Base-by-base conservation (phyloP, 2,888 invertebrate genomes). In the Drosophila anomalipes region DNA sequence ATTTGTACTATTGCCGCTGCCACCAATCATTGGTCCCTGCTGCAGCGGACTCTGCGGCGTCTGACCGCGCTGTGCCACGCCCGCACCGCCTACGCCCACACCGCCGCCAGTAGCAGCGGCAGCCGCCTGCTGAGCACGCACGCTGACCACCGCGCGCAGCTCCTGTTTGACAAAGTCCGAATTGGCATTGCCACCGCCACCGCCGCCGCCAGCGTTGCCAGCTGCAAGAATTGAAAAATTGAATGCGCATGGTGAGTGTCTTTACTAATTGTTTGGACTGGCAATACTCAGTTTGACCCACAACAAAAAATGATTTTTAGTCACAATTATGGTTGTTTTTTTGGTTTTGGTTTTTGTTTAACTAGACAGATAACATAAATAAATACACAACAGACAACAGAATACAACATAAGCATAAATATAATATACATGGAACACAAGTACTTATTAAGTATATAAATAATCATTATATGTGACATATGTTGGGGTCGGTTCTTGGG, bases 151-250 rank as follows among this genome's bases (percentile, higher is more conserved):
- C 58, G 97, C 97, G 86, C 98, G 95, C 91, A 98, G 94, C 94
- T 98, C 98, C 94, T 98, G 97, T 91, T 98, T 96, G 84, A 98
- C 98, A 94, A 96, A 98, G 94, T 98, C 98, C 60, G 97, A 95
- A 91, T 95, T 95, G 90, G 94, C 95, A 90, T 94, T 95, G 89
- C 95, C 95, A 14, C 78, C 83, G 94, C 68, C 2, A 53, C 35
- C 57, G 28, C 19, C 41, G 33, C 74, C 63, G 32, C 62, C 78
- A 41, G 41, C 62, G 66, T 75, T 70, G 35, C 74, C 82, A 78
- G 91, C 91, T 83, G 84, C 69, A 86, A 87, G 60, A 69, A 49
- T 51, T 41, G 47, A 53, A 62, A 7, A 47, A 26, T 47, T 2
- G 32, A 10, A 26, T 35, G 2, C 4, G 2, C 1, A 4, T 39